phyloP scores from a whole-genome alignment of 53 echinoderm and acorn worm species.

The Holothuria leucospilota region DNA sequence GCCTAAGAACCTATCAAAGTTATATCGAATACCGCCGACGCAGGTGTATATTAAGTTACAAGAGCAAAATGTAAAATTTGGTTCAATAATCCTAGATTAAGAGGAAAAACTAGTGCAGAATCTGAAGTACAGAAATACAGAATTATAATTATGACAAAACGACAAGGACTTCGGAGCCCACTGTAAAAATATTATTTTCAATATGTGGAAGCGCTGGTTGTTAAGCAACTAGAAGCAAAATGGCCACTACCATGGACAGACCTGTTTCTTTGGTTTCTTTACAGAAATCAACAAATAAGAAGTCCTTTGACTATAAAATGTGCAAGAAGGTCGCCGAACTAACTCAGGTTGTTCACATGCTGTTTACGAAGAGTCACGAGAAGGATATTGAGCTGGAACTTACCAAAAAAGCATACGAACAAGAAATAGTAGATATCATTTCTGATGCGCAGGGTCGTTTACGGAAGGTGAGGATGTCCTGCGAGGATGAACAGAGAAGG shows the following conservation, averaged over 20 bases:
- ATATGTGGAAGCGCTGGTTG: no score
- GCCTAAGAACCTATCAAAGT: no score
- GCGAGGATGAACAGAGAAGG: slow-evolving; percentile 67
- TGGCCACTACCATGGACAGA: neutral
- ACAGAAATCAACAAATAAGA: slow-evolving; percentile 45
- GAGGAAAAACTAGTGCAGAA: no score
- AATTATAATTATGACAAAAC: no score
- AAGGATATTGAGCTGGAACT: slow-evolving; percentile 83
- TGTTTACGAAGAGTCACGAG: slow-evolving; percentile 94
- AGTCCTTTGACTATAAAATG: slow-evolving; percentile 90
- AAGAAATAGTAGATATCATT: slow-evolving; percentile 74
- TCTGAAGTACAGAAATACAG: no score
- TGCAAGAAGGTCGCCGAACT: slow-evolving; percentile 96
- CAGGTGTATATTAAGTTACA: no score
- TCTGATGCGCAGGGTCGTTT: slow-evolving; percentile 76
- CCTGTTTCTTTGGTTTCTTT: neutral
- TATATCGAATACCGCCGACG: no score
- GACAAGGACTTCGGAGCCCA: no score
- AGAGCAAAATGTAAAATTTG: no score
- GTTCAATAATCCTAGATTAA: no score
- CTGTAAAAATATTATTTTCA: no score
- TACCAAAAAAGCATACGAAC: slow-evolving; percentile 79
- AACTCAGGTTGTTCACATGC: slow-evolving; percentile 96
- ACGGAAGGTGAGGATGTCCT: slow-evolving; percentile 39
- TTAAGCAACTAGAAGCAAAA: slow-evolving; percentile 16